Evolutionary conservation across 2,797 vertebrate species (phyloP), one percentile per base, ranked within the genome.

Genomic region (Ciconia nigra): DNA sequence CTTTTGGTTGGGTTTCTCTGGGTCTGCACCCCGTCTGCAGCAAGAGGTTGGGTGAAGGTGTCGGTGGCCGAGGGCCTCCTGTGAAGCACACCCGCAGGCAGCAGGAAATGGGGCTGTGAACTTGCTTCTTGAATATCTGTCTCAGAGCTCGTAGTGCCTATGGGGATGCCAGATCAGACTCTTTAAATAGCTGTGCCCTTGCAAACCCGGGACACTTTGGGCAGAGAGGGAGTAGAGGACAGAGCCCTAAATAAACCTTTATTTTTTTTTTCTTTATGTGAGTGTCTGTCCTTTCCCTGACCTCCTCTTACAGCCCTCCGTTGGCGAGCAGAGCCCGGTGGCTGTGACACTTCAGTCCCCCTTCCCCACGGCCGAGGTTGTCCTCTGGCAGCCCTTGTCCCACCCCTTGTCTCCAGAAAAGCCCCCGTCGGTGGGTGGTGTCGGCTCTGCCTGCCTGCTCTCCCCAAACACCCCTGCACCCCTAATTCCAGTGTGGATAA

Each of bases 321-420:
- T 25, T 0, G 1, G 54, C 0, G 0, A 82, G 88, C 83, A 77
- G 63, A n/a, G 39, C 63, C 49, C 0, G 0, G n/a, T 44, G 63
- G 66, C 83, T 62, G 62, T 78, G 81, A 35, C 9, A 3, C 14
- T 72, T 46, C 1, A 1, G 46, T 83, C 49, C 54, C 70, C 31
- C 5, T 78, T 81, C 61, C 80, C 37, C 1, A 3, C 0, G 0
- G 65, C 37, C 1, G 6, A 49, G 44, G 20, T 11, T 85, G 87
- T 65, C 71, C 82, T 72, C 67, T 63, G 77, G 51, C 61, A 86
- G 63, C 72, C 85, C 67, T 73, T 47, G 26, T 39, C 63, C 42
- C 39, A 2, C 1, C 5, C 42, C 31, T 58, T 6, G 3, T 55
- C 54, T 51, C 81, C 51, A 19, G 35, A 44, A 72, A 62, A 61